Evolutionary conservation across 2,113 vertebrate species (phyloP), one percentile per base, ranked within the genome.

Genomic region (Tychaedon coryphoeus): DNA sequence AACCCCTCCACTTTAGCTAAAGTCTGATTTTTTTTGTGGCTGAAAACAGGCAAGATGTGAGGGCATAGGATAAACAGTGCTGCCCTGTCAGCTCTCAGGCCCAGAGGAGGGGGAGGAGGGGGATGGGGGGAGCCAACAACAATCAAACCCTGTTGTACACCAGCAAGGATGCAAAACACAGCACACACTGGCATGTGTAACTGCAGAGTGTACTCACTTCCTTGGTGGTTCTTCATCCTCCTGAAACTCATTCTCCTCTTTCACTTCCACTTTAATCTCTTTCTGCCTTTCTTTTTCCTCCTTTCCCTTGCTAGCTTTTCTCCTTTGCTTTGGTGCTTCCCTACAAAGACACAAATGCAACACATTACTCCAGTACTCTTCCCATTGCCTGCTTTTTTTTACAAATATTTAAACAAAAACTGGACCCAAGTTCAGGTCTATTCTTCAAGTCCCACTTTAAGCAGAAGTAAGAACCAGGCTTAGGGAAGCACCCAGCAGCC

Each of bases 161-260:
- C 33, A 71, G 40, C 29, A 54, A 77, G 51, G 91, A 83, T 6
- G 42, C 50, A 75, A 78, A 89, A 58, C 5, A 57, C 36, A 38
- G 15, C 3, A 77, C 16, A 64, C 18, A 10, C 28, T 36, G 67
- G n/a, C 58, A n/a, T 26, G 24, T 6, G 9, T 16, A 66, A 56
- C 23, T 64, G 34, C 56, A 80, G 71, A 94, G 85, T 24, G 72
- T 80, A 98, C 99, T 99, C 93, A 99, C 99, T 99, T 99, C 94
- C 99, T 99, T 42, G 99, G 99, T 29, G 98, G 98, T n/a, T 99
- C 99, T 4, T 98, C 98, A 70, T 98, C 98, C 62, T 99, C 99
- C 74, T 91, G 98, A 78, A 98, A 96, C 93, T 99, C 99, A 60
- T 97, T 98, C 93, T 99, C 98, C 93, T 98, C 98, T 97, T 99